These are phyloP conservation scores for Phymorhynchus buccinoides DNA, from an alignment of 1,140 invertebrate species.

Conservation along the genomic window DNA sequence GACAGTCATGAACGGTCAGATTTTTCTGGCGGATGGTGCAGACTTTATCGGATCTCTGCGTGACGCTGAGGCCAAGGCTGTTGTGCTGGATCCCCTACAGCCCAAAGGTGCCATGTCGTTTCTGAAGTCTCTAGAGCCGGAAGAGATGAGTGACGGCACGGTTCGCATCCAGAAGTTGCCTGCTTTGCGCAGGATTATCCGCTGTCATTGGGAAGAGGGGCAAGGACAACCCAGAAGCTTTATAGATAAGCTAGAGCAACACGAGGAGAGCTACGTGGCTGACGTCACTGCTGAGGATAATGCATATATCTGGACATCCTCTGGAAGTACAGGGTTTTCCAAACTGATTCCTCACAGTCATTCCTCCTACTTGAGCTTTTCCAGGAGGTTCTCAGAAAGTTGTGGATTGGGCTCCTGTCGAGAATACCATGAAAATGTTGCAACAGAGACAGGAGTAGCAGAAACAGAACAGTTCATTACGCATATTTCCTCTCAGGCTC, in stretches of 20 bases:
- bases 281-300: constrained; percentile 20
- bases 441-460: too few relatives aligned
- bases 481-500: too few relatives aligned
- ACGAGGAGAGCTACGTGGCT: constrained; percentile 4
- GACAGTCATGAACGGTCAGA: constrained; percentile 43
- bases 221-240: background rate
- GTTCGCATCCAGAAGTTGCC: constrained; percentile 4
- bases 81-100: constrained; percentile 35
- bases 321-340: constrained; percentile 18
- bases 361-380: background rate
- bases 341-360: constrained; percentile 5
- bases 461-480: too few relatives aligned
- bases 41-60: constrained; percentile 37
- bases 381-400: background rate
- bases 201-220: background rate
- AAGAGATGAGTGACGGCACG: background rate
- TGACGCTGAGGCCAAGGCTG: background rate
- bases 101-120: background rate
- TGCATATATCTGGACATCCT: background rate
- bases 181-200: background rate
- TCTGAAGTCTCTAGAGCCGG: background rate
- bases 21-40: constrained; percentile 44
- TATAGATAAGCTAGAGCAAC: background rate
- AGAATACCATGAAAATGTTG: too few relatives aligned
- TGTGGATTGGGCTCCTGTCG: background rate